Conservation (phyloP, 2,113 vertebrate genomes). For the Hippocampus barbouri region DNA sequence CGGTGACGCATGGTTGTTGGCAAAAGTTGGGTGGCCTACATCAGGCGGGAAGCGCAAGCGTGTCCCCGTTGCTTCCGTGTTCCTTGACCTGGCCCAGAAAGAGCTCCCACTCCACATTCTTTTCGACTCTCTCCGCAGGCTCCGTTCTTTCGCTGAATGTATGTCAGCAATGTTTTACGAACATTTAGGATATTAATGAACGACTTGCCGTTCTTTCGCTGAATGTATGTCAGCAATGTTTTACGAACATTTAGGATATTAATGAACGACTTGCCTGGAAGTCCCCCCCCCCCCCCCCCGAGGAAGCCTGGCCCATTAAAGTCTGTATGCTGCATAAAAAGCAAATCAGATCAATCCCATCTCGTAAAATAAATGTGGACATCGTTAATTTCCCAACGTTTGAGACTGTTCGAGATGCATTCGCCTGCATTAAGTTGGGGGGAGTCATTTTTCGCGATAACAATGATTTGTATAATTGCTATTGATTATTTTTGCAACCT, state of each 20-base stretch:
- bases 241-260: not conserved
- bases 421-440: too few relatives aligned
- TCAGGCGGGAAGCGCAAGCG: constrained; percentile 26
- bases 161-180: not conserved
- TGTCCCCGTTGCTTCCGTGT: constrained; percentile 45
- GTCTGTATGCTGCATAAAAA: not conserved
- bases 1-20: constrained; percentile 40
- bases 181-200: not conserved
- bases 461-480: too few relatives aligned
- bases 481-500: too few relatives aligned
- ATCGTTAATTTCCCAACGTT: too few relatives aligned
- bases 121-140: constrained; percentile 12
- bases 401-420: too few relatives aligned
- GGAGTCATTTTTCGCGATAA: too few relatives aligned
- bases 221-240: constrained; percentile 2
- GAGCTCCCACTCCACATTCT: constrained; percentile 41
- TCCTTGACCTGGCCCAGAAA: constrained; percentile 59
- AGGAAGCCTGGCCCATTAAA: not conserved
- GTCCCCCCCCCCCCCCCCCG: not conserved
- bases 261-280: not conserved
- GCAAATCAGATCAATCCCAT: not conserved
- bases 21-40: constrained; percentile 59
- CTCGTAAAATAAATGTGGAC: too few relatives aligned
- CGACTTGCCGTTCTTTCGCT: not conserved
- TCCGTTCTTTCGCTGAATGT: not conserved